Percentiles rank a stretch among this genome's conserved stretches.
phyloP scores from a whole-genome alignment of 2,888 invertebrate species.

The Monochamus alternatus region DNA sequence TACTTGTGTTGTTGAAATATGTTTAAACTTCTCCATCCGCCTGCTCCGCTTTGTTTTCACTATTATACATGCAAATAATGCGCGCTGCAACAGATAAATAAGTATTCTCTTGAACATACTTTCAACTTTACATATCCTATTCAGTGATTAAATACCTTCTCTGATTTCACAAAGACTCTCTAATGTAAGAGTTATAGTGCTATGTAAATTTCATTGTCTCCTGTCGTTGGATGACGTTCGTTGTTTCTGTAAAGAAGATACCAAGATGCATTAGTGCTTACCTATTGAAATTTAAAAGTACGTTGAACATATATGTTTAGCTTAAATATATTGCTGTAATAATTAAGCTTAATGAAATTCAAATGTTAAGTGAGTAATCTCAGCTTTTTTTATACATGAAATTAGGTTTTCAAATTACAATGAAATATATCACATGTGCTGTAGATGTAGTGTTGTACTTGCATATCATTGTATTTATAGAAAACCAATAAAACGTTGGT shows the following conservation, averaged over 20 bases:
- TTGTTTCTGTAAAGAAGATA: neutral
- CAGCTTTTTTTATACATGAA: no score
- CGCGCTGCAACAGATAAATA: slow-evolving; percentile 4
- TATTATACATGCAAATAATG: slow-evolving; percentile 28
- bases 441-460: no score
- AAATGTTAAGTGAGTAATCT: no score
- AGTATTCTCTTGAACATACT: slow-evolving; percentile 21
- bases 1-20: slow-evolving; percentile 1
- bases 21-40: slow-evolving; percentile 18
- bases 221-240: neutral
- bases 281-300: no score
- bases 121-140: slow-evolving; percentile 16
- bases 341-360: no score
- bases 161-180: slow-evolving; percentile 21
- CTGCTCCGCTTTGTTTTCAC: slow-evolving; percentile 8
- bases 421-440: no score
- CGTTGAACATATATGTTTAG: no score
- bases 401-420: no score
- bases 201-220: slow-evolving; percentile 20
- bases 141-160: slow-evolving; percentile 22
- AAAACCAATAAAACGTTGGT: no score
- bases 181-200: slow-evolving; percentile 19
- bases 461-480: no score
- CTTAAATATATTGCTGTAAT: no score
- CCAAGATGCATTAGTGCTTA: neutral